phyloP scores from a whole-genome alignment of 1,140 invertebrate species.

The Brachionus rubens region DNA sequence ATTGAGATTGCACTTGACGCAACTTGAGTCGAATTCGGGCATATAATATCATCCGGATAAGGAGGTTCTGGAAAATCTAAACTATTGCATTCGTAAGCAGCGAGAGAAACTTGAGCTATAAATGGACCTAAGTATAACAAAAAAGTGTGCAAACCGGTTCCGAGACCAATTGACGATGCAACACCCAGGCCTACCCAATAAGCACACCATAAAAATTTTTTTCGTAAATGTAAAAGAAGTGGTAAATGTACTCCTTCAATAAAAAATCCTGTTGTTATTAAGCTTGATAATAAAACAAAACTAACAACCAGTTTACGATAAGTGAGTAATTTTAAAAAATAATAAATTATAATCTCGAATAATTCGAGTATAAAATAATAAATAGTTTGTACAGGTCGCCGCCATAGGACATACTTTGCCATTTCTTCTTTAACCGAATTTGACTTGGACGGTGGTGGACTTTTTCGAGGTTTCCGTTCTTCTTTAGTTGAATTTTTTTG shows the following conservation, averaged over 20 bases:
- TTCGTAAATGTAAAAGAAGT: constrained; percentile 60
- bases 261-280: constrained; percentile 60
- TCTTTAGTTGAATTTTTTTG: neutral
- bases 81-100: constrained; percentile 91
- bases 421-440: constrained; percentile 54
- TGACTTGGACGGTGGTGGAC: neutral
- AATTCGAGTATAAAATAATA: constrained; percentile 79
- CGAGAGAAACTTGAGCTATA: constrained; percentile 82
- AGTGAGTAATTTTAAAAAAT: constrained; percentile 57
- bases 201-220: constrained; percentile 69
- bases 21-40: constrained; percentile 14
- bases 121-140: constrained; percentile 76
- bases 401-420: constrained; percentile 76
- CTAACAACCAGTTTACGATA: constrained; percentile 55
- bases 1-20: neutral
- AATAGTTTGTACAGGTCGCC: constrained; percentile 74
- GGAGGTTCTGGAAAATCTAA: constrained; percentile 83
- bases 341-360: constrained; percentile 62
- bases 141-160: constrained; percentile 96
- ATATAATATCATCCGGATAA: constrained; percentile 64
- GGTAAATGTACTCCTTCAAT: constrained; percentile 66
- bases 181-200: constrained; percentile 95
- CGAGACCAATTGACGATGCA: constrained; percentile 91
- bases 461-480: neutral
- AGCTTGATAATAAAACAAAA: constrained; percentile 57